Conservation (phyloP, 2,888 invertebrate genomes). For the Heliothis peltigera region DNA sequence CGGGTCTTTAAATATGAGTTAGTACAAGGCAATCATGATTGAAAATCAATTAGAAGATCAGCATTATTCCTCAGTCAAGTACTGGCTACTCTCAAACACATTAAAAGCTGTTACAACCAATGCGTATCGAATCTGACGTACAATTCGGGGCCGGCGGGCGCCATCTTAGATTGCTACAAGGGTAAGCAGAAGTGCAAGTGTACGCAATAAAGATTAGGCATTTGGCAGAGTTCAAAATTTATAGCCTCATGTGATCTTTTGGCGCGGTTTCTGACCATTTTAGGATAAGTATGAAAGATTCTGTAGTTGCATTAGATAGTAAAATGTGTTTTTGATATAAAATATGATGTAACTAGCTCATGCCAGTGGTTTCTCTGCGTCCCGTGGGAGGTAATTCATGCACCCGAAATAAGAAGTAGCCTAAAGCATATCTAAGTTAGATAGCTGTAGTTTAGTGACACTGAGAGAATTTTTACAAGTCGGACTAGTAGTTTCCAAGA, state of each 20-base stretch:
- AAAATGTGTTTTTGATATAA: not conserved
- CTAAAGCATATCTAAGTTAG: too few relatives aligned
- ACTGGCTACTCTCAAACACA: not conserved
- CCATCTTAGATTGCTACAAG: constrained; percentile 8
- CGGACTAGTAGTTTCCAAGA: too few relatives aligned
- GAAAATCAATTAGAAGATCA: too few relatives aligned
- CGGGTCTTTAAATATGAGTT: too few relatives aligned
- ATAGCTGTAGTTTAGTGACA: too few relatives aligned
- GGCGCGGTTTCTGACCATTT: constrained; percentile 12
- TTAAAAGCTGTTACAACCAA: constrained; percentile 25
- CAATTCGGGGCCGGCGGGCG: constrained; percentile 52
- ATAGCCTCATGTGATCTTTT: constrained; percentile 27
- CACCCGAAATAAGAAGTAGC: too few relatives aligned
- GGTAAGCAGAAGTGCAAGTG: constrained; percentile 20
- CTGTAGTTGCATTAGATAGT: not conserved
- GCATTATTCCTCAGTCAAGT: too few relatives aligned
- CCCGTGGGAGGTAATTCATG: too few relatives aligned
- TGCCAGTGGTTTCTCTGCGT: not conserved
- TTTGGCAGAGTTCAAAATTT: constrained; percentile 27
- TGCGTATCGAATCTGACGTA: constrained; percentile 21
- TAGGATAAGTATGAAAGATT: not conserved
- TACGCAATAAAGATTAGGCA: constrained; percentile 38
- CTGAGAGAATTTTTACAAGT: too few relatives aligned
- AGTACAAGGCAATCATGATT: too few relatives aligned
- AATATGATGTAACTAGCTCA: not conserved